phyloP scores from a whole-genome alignment of 1,140 invertebrate genomes.

The Drosophila tsacasi region DNA sequence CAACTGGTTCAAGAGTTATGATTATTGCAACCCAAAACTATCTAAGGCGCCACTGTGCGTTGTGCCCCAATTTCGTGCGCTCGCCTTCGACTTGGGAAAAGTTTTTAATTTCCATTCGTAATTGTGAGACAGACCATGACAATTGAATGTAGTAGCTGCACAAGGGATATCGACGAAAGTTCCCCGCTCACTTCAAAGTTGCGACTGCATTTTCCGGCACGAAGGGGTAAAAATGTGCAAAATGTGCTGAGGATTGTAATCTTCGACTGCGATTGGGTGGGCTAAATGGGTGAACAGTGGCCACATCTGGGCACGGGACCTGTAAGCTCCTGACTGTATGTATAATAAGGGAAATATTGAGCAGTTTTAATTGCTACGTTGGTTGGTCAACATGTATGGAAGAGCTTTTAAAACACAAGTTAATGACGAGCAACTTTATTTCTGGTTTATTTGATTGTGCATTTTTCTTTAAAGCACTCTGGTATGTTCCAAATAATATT shows the following conservation, averaged over 20 bases:
- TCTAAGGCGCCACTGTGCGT: neutral
- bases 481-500: too few species aligned
- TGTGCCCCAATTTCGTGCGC: neutral
- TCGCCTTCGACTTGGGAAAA: neutral
- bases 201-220: neutral
- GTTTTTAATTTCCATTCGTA: conserved; percentile 34
- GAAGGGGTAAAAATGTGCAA: neutral
- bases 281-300: neutral
- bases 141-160: conserved; percentile 26
- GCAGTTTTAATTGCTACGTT: neutral
- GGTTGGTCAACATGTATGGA: neutral
- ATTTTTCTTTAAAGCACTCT: too few species aligned
- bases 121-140: conserved; percentile 31
- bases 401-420: neutral
- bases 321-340: too few species aligned
- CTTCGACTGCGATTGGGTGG: neutral
- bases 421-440: too few species aligned
- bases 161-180: conserved; percentile 10
- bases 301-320: neutral
- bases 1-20: too few species aligned
- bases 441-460: too few species aligned
- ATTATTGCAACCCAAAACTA: too few species aligned
- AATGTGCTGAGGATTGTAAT: neutral
- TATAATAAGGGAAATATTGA: neutral
- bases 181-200: conserved; percentile 12